Conservation (phyloP, 2,113 vertebrate genomes). For the Lagopus leucura region DNA sequence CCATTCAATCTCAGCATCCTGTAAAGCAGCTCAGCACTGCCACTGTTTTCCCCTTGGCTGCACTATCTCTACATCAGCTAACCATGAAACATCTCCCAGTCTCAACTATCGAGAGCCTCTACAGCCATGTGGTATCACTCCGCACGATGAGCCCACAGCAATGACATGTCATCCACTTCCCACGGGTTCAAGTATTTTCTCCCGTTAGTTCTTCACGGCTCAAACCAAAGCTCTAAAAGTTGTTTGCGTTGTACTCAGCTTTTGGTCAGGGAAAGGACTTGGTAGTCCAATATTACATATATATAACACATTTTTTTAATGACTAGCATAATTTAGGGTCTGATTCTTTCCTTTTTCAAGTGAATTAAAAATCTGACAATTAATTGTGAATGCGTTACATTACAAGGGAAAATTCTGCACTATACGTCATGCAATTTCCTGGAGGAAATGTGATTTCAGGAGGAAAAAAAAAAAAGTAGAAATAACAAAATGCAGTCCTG, state of each 20-base stretch:
- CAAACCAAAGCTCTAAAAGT: neutral
- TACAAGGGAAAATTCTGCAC: neutral
- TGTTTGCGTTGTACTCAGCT: neutral
- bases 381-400: neutral
- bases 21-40: neutral
- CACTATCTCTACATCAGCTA: neutral
- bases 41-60: neutral
- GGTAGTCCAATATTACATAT: neutral
- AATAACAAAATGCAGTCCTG: neutral
- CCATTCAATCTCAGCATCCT: neutral
- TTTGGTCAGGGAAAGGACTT: neutral
- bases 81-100: neutral
- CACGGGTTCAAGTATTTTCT: neutral
- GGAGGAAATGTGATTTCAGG: neutral
- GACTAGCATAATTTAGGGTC: neutral
- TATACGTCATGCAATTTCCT: neutral
- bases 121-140: neutral
- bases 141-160: too few relatives aligned
- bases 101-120: neutral
- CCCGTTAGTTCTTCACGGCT: neutral
- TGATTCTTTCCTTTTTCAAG: neutral
- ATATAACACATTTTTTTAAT: neutral
- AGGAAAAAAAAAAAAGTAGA: neutral
- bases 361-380: neutral
- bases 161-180: neutral